Conservation (phyloP, 2,888 invertebrate genomes). For the Synanthedon andrenaeformis region DNA sequence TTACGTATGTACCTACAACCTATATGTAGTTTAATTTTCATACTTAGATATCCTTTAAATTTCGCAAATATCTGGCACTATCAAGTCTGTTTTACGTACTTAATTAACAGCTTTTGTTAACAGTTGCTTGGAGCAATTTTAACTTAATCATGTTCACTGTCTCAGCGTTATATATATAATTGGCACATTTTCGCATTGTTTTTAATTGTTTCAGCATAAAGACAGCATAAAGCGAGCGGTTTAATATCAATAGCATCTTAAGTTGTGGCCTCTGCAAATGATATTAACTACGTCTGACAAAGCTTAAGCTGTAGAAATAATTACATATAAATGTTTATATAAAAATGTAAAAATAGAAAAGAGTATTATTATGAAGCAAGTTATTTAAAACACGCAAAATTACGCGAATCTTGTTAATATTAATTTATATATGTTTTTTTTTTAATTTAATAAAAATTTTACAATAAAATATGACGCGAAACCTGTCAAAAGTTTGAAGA, state of each 20-base stretch:
- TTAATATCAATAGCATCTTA: slow-evolving; percentile 29
- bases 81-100: too few relatives aligned
- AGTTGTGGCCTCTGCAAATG: slow-evolving; percentile 10
- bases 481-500: slow-evolving; percentile 55
- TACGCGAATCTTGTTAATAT: slow-evolving; percentile 8
- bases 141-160: neutral
- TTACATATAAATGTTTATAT: too few relatives aligned
- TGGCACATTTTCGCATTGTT: slow-evolving; percentile 32
- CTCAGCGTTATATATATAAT: neutral
- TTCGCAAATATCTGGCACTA: too few relatives aligned
- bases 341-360: too few relatives aligned
- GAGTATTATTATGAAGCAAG: too few relatives aligned
- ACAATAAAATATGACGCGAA: slow-evolving; percentile 25
- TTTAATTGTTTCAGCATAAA: slow-evolving; percentile 64
- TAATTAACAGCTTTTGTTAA: neutral
- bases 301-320: too few relatives aligned
- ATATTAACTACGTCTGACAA: neutral
- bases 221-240: slow-evolving; percentile 38
- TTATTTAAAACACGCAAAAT: too few relatives aligned
- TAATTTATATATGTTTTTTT: slow-evolving; percentile 39
- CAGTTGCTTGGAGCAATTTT: neutral
- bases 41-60: too few relatives aligned
- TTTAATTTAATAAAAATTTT: slow-evolving; percentile 51
- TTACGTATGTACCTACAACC: too few relatives aligned
- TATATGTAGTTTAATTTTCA: too few relatives aligned